Evolutionary conservation across 1,140 invertebrate species (phyloP), one percentile per base, ranked within the genome.

Genomic region (Drosophila gunungcola): DNA sequence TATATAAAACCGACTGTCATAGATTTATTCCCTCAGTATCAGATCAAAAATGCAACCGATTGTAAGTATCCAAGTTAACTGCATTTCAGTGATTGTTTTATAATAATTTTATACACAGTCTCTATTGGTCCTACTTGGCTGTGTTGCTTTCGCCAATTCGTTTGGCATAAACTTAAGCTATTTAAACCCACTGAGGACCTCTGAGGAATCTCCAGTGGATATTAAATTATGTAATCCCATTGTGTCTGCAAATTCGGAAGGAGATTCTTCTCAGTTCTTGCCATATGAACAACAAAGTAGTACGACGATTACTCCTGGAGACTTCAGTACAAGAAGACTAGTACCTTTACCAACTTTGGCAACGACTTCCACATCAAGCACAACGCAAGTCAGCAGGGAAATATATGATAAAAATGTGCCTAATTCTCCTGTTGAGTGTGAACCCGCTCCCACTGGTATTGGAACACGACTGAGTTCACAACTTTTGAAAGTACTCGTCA

Each of bases 401-500:
- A 21, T 6, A 27, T 41, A 16, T 10, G 11, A 7, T 21, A 11
- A 1, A 41, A 25, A 25, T 29, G 34, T n/a, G 1, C 3, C 51
- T 9, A 16, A 27, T 13, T 9, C 12, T 12, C 16, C 21, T 4
- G 21, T 32, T 32, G 52, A 62, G 9, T 67, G 56, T 3, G 56
- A 55, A 3, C 29, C 32, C 2, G 2, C 2, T 21, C 63, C 69
- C 0, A 3, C 3, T 4, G 25, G 9, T 3, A 41, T 84, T 5
- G 56, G 38, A 16, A 51, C 38, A 16, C 74, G 77, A 41, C 25
- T 84, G 9, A 68, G 49, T 11, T 10, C 34, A 1, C 57, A 57
- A 5, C 41, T 80, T 3, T 25, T 84, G 0, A 85, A 77, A 51
- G 10, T 80, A 21, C 25, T 84, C 0, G 25, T 54, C 6, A 3